Evolutionary conservation across 1,140 invertebrate genomes (phyloP).

Genomic region (Aradophagus sp.): DNA sequence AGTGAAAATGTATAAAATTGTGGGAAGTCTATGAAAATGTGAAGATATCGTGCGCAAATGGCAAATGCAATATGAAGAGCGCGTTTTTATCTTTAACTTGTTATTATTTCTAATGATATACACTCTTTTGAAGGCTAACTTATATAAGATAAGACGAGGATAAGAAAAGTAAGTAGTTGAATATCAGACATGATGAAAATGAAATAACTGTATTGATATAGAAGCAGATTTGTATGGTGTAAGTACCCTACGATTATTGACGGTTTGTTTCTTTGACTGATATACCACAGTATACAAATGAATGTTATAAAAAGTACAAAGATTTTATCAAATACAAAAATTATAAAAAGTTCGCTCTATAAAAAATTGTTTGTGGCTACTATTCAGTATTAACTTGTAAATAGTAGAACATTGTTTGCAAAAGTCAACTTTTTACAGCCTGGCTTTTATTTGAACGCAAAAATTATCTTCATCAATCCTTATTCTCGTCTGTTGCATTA

Average conservation of each 20-base stretch:
- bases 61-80: conserved; percentile 11
- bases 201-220: not conserved
- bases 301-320: not conserved
- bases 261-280: too few species aligned
- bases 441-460: too few species aligned
- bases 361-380: too few species aligned
- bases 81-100: not conserved
- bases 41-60: not conserved
- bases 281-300: conserved; percentile 1
- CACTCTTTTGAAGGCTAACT: conserved; percentile 28
- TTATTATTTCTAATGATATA: conserved; percentile 5
- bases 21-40: not conserved
- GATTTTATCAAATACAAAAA: conserved; percentile 5
- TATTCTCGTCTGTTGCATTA: conserved; percentile 41
- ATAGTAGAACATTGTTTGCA: too few species aligned
- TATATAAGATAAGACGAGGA: conserved; percentile 29
- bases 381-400: too few species aligned
- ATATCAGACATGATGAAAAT: conserved; percentile 5
- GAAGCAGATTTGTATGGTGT: conserved; percentile 8
- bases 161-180: conserved; percentile 26
- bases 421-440: too few species aligned
- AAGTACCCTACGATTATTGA: conserved; percentile 24
- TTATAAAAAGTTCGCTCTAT: conserved; percentile 3
- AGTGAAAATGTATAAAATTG: conserved; percentile 5
- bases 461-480: conserved; percentile 13